Conservation (phyloP, 2,888 invertebrate species). For the Ophonus ardosiacus region DNA sequence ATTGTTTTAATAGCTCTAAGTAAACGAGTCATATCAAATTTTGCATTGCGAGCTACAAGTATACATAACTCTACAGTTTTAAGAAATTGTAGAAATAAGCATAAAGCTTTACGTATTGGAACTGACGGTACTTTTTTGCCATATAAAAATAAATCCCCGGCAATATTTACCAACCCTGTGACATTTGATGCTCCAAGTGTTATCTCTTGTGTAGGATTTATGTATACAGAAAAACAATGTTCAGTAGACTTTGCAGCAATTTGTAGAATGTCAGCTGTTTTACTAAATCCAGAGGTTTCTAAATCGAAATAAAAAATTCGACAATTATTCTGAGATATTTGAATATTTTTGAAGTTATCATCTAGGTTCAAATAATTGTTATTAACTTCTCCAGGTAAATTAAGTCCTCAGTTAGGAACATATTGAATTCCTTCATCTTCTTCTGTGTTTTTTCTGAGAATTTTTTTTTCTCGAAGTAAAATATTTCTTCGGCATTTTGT, state of each 20-base stretch:
- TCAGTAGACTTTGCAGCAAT: not conserved
- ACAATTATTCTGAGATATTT: not conserved
- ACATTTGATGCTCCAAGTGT: not conserved
- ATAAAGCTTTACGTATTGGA: not conserved
- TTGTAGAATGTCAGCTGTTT: slow-evolving; percentile 5
- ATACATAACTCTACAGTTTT: not conserved
- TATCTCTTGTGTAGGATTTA: not conserved
- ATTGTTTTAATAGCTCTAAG: not conserved
- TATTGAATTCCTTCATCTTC: not conserved
- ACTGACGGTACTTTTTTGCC: not conserved
- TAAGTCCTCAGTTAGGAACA: slow-evolving; percentile 4
- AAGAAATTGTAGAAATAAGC: not conserved
- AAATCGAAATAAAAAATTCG: not conserved
- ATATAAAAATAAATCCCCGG: not conserved
- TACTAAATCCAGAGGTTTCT: not conserved
- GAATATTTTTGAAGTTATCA: not conserved
- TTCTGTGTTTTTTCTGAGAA: not conserved
- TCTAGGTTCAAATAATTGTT: not conserved
- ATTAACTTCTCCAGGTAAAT: not conserved
- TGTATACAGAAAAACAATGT: not conserved
- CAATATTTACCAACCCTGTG: not conserved
- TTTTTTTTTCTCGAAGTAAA: not conserved
- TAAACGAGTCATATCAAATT: not conserved
- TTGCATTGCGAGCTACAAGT: slow-evolving; percentile 1
- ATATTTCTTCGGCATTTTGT: not conserved